Evolutionary conservation across 2,113 vertebrate genomes (phyloP).

Genomic region (Motacilla tschutschensis): DNA sequence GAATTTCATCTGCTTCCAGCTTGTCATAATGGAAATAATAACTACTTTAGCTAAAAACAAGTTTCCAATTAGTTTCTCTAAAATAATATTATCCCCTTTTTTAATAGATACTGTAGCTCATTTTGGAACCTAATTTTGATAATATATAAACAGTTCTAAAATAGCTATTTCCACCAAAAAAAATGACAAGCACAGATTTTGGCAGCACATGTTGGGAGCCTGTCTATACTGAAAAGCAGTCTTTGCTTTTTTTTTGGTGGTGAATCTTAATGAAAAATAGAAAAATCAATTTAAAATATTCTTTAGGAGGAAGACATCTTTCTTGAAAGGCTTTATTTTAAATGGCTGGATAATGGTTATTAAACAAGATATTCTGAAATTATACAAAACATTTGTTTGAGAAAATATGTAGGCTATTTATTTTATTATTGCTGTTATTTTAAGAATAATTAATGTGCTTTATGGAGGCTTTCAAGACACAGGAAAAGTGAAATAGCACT

Average conservation of each 20-base stretch:
- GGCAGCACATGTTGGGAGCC: constrained; percentile 5
- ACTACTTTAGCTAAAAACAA: constrained; percentile 79
- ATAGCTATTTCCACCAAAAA: constrained; percentile 37
- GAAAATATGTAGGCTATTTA: neutral
- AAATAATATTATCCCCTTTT: constrained; percentile 75
- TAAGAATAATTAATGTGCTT: neutral
- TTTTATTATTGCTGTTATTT: neutral
- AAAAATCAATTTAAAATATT: constrained; percentile 22
- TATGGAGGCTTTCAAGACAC: neutral
- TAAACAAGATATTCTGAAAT: neutral
- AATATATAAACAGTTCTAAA: constrained; percentile 75
- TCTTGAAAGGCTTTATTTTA: constrained; percentile 4
- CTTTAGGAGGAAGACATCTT: neutral
- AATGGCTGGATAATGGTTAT: neutral
- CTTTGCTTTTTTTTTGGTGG: constrained; percentile 20
- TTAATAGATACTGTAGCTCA: constrained; percentile 69
- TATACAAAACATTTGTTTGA: neutral
- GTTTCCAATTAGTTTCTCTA: constrained; percentile 83
- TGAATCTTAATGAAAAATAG: constrained; percentile 12
- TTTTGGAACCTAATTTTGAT: constrained; percentile 77
- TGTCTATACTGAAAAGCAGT: neutral
- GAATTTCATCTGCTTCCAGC: constrained; percentile 76
- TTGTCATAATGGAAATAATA: constrained; percentile 80
- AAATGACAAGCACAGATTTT: constrained; percentile 63
- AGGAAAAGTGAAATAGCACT: neutral